Conservation (phyloP, 2,113 vertebrate genomes). For the Semnopithecus entellus region DNA sequence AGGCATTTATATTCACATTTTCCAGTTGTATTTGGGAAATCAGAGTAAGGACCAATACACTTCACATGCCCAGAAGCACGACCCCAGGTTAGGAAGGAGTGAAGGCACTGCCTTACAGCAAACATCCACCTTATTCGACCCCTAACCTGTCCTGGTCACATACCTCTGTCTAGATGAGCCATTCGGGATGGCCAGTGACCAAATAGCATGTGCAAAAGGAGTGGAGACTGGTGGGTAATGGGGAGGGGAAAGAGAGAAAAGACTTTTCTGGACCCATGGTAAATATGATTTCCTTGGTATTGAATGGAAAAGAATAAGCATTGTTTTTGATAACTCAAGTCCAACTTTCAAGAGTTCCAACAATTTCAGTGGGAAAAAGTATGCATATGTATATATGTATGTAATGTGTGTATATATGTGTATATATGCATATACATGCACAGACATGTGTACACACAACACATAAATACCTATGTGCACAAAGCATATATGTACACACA, state of each 20-base stretch:
- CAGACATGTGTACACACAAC: background rate
- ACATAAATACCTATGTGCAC: background rate
- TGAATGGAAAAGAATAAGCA: background rate
- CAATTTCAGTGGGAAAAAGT: background rate
- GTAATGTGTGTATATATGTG: background rate
- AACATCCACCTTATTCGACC: background rate
- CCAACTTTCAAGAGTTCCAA: background rate
- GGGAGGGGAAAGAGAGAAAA: background rate
- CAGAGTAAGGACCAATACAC: background rate
- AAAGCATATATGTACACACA: background rate
- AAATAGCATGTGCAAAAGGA: background rate
- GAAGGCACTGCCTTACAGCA: background rate
- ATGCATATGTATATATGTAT: background rate
- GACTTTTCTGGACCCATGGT: background rate
- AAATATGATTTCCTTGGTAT: background rate
- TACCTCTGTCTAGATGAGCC: background rate
- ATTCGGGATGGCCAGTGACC: background rate
- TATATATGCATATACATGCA: background rate
- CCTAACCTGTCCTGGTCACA: background rate
- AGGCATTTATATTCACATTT: background rate
- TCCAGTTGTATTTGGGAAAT: background rate
- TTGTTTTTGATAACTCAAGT: background rate
- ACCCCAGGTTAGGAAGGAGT: background rate
- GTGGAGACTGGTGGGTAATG: fast-evolving
- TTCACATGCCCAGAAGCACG: background rate